Conservation (phyloP, 2,888 invertebrate genomes). For the Chrysolina oricalcia region DNA sequence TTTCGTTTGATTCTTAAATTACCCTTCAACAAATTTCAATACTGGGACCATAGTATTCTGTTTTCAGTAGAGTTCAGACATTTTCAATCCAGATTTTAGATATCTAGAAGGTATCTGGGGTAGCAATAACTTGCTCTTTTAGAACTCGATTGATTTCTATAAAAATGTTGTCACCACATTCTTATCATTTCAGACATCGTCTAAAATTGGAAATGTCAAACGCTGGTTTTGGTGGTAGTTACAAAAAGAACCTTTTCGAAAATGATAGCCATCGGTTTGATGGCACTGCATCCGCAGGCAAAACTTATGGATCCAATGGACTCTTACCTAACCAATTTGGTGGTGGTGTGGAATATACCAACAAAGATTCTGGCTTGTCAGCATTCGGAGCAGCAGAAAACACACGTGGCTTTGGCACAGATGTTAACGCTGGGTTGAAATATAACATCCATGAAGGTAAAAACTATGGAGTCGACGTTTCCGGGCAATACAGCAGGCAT, state of each 20-base stretch:
- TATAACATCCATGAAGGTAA: slow-evolving; percentile 51
- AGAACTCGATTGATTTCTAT: not conserved
- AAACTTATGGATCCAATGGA: slow-evolving; percentile 55
- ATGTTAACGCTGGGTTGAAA: slow-evolving; percentile 54
- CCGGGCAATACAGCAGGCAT: slow-evolving; percentile 57
- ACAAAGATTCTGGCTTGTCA: slow-evolving; percentile 56
- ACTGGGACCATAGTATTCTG: no score
- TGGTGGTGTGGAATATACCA: slow-evolving; percentile 58
- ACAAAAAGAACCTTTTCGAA: slow-evolving; percentile 56
- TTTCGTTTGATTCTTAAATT: no score
- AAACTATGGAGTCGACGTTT: slow-evolving; percentile 55
- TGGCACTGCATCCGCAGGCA: slow-evolving; percentile 56
- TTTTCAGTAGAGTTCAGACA: no score
- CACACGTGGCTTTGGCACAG: slow-evolving; percentile 57
- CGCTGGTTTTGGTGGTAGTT: slow-evolving; percentile 43
- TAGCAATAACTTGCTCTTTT: not conserved
- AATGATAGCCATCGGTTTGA: slow-evolving; percentile 56
- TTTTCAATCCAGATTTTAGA: no score
- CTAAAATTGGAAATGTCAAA: slow-evolving; percentile 39
- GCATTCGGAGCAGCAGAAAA: slow-evolving; percentile 57
- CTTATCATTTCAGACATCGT: slow-evolving; percentile 33
- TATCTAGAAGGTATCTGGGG: no score
- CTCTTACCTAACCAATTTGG: slow-evolving; percentile 56
- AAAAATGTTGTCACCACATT: not conserved
- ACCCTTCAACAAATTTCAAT: no score